Percentiles rank a stretch among this genome's conserved stretches.
phyloP scores from a whole-genome alignment of 1,140 invertebrate species.

The Manduca sexta region DNA sequence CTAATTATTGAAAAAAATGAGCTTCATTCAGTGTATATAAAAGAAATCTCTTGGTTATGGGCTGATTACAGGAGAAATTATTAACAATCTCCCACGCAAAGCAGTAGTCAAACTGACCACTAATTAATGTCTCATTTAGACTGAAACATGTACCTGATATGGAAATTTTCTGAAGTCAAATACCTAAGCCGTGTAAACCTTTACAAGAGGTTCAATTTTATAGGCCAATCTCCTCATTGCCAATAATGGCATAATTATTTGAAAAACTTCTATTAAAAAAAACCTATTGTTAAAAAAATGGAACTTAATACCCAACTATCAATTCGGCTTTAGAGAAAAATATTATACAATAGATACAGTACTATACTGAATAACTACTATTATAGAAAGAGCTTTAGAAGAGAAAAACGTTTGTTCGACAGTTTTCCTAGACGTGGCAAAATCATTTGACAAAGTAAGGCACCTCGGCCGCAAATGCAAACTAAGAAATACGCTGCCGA shows the following conservation, averaged over 20 bases:
- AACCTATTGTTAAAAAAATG: slow-evolving; percentile 11
- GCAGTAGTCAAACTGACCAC: slow-evolving; percentile 1
- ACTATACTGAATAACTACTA: slow-evolving; percentile 17
- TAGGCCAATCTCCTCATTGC: slow-evolving; percentile 34
- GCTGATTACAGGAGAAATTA: slow-evolving; percentile 6
- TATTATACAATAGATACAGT: slow-evolving; percentile 32
- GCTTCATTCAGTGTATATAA: too few species aligned
- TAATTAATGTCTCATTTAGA: slow-evolving; percentile 9
- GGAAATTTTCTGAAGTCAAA: slow-evolving; percentile 41
- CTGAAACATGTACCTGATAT: slow-evolving; percentile 24
- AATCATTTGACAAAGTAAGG: not conserved
- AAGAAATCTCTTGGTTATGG: slow-evolving; percentile 10
- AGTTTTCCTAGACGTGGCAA: slow-evolving; percentile 1
- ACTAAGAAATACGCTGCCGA: slow-evolving; percentile 4
- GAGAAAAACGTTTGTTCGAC: slow-evolving; percentile 5
- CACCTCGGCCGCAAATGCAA: not conserved
- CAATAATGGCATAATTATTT: slow-evolving; percentile 32
- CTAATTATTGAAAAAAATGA: too few species aligned
- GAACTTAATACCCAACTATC: slow-evolving; percentile 28
- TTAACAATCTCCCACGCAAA: slow-evolving; percentile 6
- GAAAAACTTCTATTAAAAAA: slow-evolving; percentile 38
- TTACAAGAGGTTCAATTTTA: slow-evolving; percentile 28
- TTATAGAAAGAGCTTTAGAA: slow-evolving; percentile 14
- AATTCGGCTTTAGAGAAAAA: slow-evolving; percentile 36
- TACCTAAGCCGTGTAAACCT: slow-evolving; percentile 37